phyloP scores from a whole-genome alignment of 2,113 vertebrate genomes.

The Chionodraco myersi region DNA sequence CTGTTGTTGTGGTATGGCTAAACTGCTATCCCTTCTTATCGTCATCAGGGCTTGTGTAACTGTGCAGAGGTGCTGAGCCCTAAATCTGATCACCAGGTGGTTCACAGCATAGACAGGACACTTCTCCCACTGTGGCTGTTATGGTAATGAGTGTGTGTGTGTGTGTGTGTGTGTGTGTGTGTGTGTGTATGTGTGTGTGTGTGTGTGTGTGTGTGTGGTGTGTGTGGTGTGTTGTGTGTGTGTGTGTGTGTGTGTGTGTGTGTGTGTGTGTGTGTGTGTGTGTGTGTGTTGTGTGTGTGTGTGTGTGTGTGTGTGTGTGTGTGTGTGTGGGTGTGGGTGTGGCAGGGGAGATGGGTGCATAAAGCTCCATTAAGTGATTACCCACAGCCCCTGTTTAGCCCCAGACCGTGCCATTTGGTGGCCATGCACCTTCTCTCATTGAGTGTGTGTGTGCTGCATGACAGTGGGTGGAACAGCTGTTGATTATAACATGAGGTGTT shows the following conservation, averaged over 20 bases:
- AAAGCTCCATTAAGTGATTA: conserved; percentile 71
- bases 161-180: conserved; percentile 21
- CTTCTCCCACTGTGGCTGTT: no score
- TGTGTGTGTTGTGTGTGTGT: conserved; percentile 20
- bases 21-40: neutral
- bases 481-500: conserved; percentile 78
- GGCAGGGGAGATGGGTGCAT: no score
- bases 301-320: conserved; percentile 21
- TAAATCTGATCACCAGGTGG: conserved; percentile 38
- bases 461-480: conserved; percentile 77
- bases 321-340: no score
- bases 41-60: neutral
- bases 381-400: conserved; percentile 36
- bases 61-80: conserved; percentile 30
- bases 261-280: conserved; percentile 12
- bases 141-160: conserved; percentile 26
- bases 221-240: conserved; percentile 7
- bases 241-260: conserved; percentile 25
- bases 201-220: conserved; percentile 22
- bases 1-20: neutral
- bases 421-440: conserved; percentile 29
- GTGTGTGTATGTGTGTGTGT: conserved; percentile 12
- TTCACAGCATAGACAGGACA: conserved; percentile 20
- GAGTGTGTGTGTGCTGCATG: conserved; percentile 2
- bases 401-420: conserved; percentile 56